A percentile compares a stretch with the other conserved stretches of the same genome.
phyloP scores from a whole-genome alignment of 2,888 invertebrate genomes.

The Pteria penguin region DNA sequence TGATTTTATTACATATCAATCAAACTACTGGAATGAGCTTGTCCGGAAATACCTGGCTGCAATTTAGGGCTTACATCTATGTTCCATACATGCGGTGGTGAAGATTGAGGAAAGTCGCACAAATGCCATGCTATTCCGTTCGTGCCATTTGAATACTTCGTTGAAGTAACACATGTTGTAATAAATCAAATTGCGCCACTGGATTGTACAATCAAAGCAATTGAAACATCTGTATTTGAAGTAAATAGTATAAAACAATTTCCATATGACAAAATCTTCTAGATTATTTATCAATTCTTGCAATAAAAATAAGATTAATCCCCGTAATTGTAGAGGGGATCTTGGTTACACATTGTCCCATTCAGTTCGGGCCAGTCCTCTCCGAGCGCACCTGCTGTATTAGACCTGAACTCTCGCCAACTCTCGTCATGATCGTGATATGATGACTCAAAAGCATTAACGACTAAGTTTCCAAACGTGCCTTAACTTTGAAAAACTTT shows the following conservation, averaged over 20 bases:
- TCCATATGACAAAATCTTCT: neutral
- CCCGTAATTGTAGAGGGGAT: conserved; percentile 16
- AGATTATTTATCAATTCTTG: conserved; percentile 13
- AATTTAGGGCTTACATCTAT: too few relatives aligned
- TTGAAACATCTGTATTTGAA: neutral
- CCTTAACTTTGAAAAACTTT: conserved; percentile 16
- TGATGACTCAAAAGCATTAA: conserved; percentile 3
- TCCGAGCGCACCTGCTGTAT: neutral
- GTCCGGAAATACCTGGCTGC: too few relatives aligned
- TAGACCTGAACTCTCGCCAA: neutral
- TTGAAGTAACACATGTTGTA: neutral
- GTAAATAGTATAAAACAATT: neutral
- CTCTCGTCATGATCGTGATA: conserved; percentile 11
- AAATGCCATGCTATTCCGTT: too few relatives aligned
- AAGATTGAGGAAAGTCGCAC: too few relatives aligned
- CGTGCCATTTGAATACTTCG: neutral
- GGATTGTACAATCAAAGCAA: neutral
- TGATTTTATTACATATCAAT: too few relatives aligned
- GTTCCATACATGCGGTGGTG: too few relatives aligned
- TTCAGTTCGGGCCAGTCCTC: neutral
- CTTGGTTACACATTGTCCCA: conserved; percentile 18
- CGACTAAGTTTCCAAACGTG: conserved; percentile 19
- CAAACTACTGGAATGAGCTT: too few relatives aligned
- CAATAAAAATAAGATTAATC: conserved; percentile 30
- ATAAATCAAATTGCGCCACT: neutral